Evolutionary conservation across 2,888 invertebrate genomes (phyloP).

Genomic region (Pristionchus entomophagus): DNA sequence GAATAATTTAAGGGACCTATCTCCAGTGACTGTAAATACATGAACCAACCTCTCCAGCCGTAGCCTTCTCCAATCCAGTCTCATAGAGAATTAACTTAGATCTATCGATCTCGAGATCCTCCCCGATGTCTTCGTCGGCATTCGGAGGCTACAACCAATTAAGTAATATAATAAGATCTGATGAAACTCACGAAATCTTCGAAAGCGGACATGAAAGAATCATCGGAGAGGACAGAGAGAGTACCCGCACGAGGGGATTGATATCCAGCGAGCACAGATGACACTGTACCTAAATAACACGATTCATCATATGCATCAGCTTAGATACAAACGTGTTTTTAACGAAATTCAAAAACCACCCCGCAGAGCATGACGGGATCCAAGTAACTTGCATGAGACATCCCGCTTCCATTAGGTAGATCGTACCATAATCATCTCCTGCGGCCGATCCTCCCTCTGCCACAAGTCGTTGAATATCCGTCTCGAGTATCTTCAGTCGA

Average conservation of each 20-base stretch:
- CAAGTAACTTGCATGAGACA: not conserved
- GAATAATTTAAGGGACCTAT: too few species aligned
- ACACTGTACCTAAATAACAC: constrained; percentile 51
- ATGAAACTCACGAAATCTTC: constrained; percentile 80
- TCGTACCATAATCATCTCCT: constrained; percentile 39
- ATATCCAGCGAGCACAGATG: constrained; percentile 52
- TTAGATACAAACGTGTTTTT: too few species aligned
- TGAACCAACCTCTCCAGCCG: constrained; percentile 80
- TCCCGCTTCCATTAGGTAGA: not conserved
- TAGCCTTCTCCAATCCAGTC: constrained; percentile 87
- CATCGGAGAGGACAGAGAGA: constrained; percentile 86
- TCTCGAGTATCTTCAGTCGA: constrained; percentile 55
- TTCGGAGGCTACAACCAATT: constrained; percentile 34
- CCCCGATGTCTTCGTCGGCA: constrained; percentile 48
- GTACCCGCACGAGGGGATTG: constrained; percentile 69
- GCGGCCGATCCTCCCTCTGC: constrained; percentile 48
- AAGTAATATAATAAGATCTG: not conserved
- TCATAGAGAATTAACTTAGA: constrained; percentile 87
- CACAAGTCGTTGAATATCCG: constrained; percentile 50
- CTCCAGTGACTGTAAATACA: not conserved
- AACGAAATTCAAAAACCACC: not conserved
- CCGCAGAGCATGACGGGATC: not conserved
- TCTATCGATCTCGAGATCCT: constrained; percentile 83
- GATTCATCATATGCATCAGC: too few species aligned
- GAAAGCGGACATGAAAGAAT: constrained; percentile 95